Evolutionary conservation across 2,113 vertebrate species (phyloP).

Genomic region (Anseranas semipalmata): DNA sequence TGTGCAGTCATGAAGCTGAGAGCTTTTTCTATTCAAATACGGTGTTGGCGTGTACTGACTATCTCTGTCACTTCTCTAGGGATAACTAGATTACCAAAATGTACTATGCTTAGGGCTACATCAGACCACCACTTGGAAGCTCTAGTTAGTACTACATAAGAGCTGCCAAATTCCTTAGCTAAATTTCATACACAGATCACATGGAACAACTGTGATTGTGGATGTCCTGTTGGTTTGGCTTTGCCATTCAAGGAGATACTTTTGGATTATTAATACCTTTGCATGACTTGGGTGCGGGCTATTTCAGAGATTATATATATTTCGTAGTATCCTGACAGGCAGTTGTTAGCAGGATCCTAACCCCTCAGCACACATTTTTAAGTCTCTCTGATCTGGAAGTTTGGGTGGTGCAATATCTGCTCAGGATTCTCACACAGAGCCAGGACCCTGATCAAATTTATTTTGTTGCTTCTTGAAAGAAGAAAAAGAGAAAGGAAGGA

Average conservation of each 20-base stretch:
- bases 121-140: not conserved
- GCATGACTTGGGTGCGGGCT: not conserved
- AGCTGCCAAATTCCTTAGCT: constrained; percentile 16
- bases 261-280: constrained; percentile 2
- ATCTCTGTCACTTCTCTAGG: not conserved
- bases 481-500: not conserved
- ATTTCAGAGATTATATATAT: not conserved
- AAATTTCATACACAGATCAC: constrained; percentile 19
- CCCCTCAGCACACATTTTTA: not conserved
- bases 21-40: constrained; percentile 39
- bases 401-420: not conserved
- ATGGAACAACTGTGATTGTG: not conserved
- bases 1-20: constrained; percentile 26
- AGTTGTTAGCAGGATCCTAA: not conserved
- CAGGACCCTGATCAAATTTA: not conserved
- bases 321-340: not conserved
- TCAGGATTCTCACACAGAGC: not conserved
- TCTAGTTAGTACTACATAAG: not conserved
- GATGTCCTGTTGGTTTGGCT: not conserved
- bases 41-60: constrained; percentile 2
- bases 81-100: constrained; percentile 31
- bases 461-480: not conserved
- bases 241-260: not conserved
- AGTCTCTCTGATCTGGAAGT: not conserved
- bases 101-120: not conserved